A percentile compares a stretch with the other conserved stretches of the same genome.
These are phyloP conservation scores for Ennomos fuscantarius DNA, from an alignment of 2,888 invertebrate genomes.

Conservation along the genomic window DNA sequence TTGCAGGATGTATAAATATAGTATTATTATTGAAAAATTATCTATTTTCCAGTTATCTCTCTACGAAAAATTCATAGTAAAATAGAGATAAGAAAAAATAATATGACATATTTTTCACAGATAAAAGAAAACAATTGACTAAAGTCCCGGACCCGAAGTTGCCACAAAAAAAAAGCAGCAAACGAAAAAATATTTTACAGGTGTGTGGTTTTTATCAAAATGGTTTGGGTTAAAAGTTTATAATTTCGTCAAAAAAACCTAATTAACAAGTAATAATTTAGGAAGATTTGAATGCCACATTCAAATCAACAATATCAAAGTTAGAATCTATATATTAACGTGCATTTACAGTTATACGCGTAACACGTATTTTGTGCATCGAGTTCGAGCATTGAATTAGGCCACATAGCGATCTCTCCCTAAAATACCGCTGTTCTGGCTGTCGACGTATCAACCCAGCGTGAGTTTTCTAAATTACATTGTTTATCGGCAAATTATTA, in stretches of 20 bases:
- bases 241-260: constrained; percentile 60
- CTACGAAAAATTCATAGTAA: too few relatives aligned
- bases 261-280: constrained; percentile 42
- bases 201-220: constrained; percentile 75
- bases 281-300: constrained; percentile 29
- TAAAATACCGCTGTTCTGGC: constrained; percentile 86
- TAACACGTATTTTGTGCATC: constrained; percentile 86
- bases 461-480: constrained; percentile 71
- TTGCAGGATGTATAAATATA: too few relatives aligned
- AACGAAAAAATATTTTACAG: constrained; percentile 63
- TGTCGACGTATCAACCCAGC: constrained; percentile 84
- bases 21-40: too few relatives aligned
- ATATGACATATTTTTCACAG: too few relatives aligned
- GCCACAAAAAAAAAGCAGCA: constrained; percentile 53
- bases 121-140: too few relatives aligned
- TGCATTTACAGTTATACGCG: constrained; percentile 84
- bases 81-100: too few relatives aligned
- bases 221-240: constrained; percentile 75
- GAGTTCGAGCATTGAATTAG: constrained; percentile 85
- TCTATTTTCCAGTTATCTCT: too few relatives aligned
- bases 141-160: constrained; percentile 42
- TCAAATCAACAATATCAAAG: constrained; percentile 36
- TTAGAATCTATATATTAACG: constrained; percentile 65
- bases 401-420: constrained; percentile 87
- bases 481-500: constrained; percentile 45